These are phyloP conservation scores for Bursaphelenchus okinawaensis DNA, from an alignment of 2,888 invertebrate genomes.

Conservation along the genomic window DNA sequence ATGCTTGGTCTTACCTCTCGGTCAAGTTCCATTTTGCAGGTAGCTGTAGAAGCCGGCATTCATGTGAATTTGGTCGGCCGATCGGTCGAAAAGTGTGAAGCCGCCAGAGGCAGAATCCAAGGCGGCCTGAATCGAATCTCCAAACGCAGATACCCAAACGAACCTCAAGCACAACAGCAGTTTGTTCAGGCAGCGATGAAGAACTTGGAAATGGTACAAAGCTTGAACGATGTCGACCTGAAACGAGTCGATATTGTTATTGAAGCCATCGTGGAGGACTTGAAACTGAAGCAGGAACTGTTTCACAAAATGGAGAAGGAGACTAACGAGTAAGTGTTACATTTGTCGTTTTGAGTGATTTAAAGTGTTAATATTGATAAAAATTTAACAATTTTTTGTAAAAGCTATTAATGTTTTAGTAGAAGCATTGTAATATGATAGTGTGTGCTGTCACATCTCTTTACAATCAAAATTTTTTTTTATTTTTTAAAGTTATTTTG, in stretches of 20 bases:
- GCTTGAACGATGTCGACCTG: constrained; percentile 45
- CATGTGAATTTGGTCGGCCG: constrained; percentile 76
- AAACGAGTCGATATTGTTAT: constrained; percentile 71
- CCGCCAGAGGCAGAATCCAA: constrained; percentile 69
- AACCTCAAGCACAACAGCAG: constrained; percentile 52
- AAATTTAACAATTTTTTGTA: too few species aligned
- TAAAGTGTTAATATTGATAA: too few species aligned
- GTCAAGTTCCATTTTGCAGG: too few species aligned
- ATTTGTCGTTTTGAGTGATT: too few species aligned
- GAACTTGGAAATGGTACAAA: constrained; percentile 23
- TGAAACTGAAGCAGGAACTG: constrained; percentile 70
- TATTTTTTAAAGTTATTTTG: too few species aligned
- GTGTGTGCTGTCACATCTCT: too few species aligned
- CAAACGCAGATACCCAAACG: constrained; percentile 66
- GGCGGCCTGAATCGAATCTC: constrained; percentile 71
- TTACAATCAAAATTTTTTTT: too few species aligned
- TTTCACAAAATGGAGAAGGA: constrained; percentile 70
- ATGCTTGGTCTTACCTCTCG: too few species aligned
- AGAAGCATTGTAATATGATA: too few species aligned
- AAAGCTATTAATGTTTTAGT: too few species aligned
- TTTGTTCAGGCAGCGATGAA: constrained; percentile 22
- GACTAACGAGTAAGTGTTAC: constrained; percentile 57
- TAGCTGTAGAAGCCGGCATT: constrained; percentile 77
- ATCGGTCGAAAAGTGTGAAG: constrained; percentile 69
- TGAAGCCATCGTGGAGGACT: constrained; percentile 79